These are phyloP conservation scores for Proteles cristata DNA, from an alignment of 2,113 vertebrate genomes.

Conservation along the genomic window DNA sequence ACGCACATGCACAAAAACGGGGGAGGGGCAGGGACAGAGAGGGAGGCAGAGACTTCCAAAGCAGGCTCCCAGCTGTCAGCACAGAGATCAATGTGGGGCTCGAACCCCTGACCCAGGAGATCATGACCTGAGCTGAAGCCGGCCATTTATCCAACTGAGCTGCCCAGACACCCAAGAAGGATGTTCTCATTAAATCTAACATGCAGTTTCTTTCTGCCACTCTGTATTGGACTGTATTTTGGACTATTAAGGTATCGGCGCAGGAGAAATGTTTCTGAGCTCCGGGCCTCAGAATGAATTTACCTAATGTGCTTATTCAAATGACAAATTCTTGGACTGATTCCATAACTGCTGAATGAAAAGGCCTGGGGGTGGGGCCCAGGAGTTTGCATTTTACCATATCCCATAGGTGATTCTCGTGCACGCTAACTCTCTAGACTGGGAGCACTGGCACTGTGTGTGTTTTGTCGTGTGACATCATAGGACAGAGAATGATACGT, in stretches of 20 bases:
- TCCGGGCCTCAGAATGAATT: background rate
- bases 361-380: background rate
- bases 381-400: background rate
- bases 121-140: too few species aligned
- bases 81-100: too few species aligned
- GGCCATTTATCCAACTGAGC: too few species aligned
- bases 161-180: background rate
- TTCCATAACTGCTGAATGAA: background rate
- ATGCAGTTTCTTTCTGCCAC: background rate
- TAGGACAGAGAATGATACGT: background rate
- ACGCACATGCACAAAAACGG: rapidly evolving
- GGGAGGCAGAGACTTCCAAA: too few species aligned
- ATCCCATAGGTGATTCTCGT: background rate
- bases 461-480: background rate
- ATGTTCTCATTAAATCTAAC: rapidly evolving
- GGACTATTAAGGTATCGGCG: background rate
- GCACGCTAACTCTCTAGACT: background rate
- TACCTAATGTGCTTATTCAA: background rate
- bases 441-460: background rate
- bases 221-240: background rate
- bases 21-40: too few species aligned
- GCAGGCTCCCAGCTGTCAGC: too few species aligned
- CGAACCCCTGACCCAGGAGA: too few species aligned
- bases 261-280: background rate
- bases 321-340: background rate